Conservation (phyloP, 2,888 invertebrate genomes). For the Lasioglossum malachurum region DNA sequence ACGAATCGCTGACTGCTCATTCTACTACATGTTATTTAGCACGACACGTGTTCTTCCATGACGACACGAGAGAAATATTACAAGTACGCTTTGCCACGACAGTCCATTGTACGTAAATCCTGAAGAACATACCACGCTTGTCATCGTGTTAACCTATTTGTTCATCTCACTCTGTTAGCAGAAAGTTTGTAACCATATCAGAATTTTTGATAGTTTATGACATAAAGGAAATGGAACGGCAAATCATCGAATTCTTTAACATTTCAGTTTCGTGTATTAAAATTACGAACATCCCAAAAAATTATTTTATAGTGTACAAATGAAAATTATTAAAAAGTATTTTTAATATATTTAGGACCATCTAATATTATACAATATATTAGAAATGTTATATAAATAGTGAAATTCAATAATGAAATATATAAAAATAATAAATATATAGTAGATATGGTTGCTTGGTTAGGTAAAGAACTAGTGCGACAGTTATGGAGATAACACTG, state of each 20-base stretch:
- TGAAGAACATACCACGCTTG: conserved; percentile 3
- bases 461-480: too few species aligned
- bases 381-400: too few species aligned
- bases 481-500: too few species aligned
- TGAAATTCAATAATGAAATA: too few species aligned
- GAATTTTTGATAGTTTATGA: not conserved
- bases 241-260: not conserved
- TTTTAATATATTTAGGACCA: too few species aligned
- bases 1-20: not conserved
- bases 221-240: not conserved
- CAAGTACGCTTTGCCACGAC: not conserved
- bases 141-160: conserved; percentile 12
- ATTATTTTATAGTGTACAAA: not conserved
- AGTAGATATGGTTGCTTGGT: too few species aligned
- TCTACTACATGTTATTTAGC: not conserved
- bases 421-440: too few species aligned
- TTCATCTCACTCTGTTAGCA: not conserved
- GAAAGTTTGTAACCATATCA: not conserved
- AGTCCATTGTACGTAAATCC: conserved; percentile 44
- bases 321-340: too few species aligned
- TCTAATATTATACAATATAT: too few species aligned
- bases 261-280: not conserved
- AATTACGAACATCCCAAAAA: not conserved
- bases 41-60: conserved; percentile 1
- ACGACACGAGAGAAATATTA: conserved; percentile 11